A percentile compares a stretch with the other conserved stretches of the same genome.
Conservation (phyloP, 2,113 vertebrate genomes). For the Arothron firmamentum region DNA sequence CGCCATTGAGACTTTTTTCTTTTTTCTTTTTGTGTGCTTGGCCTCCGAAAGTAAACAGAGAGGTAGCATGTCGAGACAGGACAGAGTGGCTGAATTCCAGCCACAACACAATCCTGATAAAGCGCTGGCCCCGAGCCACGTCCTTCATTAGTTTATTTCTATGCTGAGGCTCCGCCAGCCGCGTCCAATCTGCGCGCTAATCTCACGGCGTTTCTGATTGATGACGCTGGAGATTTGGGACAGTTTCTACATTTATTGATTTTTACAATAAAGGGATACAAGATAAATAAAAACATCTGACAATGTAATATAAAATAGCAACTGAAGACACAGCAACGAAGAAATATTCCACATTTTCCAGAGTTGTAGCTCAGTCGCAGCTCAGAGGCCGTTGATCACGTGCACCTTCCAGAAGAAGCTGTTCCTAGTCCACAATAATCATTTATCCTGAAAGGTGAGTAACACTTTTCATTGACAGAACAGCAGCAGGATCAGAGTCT, state of each 20-base stretch:
- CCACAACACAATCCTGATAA: constrained; percentile 56
- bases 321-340: neutral
- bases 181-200: constrained; percentile 16
- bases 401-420: neutral
- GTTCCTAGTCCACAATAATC: constrained; percentile 1
- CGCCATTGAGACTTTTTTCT: constrained; percentile 11
- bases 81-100: constrained; percentile 64
- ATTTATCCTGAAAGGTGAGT: neutral
- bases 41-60: constrained; percentile 63
- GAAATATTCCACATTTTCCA: neutral
- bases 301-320: neutral
- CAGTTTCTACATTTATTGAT: constrained; percentile 4
- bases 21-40: neutral
- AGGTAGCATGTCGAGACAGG: constrained; percentile 63
- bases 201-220: constrained; percentile 13
- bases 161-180: constrained; percentile 23
- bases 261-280: neutral
- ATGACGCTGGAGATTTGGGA: constrained; percentile 1
- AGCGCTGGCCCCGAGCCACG: constrained; percentile 55
- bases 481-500: neutral
- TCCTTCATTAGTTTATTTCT: constrained; percentile 58
- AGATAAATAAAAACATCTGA: neutral
- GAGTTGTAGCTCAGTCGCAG: neutral
- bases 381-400: neutral
- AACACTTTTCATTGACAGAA: neutral